phyloP scores from a whole-genome alignment of 2,888 invertebrate species.

The Trilocha varians region DNA sequence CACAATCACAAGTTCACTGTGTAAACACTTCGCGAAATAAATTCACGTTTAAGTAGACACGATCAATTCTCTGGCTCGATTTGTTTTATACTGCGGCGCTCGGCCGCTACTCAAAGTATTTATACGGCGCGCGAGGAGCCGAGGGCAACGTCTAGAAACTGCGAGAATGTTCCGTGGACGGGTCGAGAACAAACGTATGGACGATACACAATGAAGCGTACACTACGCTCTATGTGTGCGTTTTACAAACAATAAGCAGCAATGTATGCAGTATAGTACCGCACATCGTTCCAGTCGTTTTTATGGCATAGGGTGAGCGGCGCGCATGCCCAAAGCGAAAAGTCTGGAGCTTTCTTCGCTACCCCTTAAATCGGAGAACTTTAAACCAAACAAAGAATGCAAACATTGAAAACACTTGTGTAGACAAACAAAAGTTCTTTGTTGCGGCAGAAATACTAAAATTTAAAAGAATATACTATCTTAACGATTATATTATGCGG shows the following conservation, averaged over 20 bases:
- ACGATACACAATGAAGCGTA: neutral
- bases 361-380: constrained; percentile 10
- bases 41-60: constrained; percentile 26
- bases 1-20: constrained; percentile 39
- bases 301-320: constrained; percentile 1
- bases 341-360: constrained; percentile 19
- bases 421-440: neutral
- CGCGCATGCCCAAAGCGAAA: constrained; percentile 15
- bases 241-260: constrained; percentile 9
- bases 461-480: neutral
- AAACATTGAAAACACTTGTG: neutral
- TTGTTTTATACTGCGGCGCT: constrained; percentile 52
- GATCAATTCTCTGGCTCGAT: constrained; percentile 35
- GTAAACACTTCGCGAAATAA: constrained; percentile 14
- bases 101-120: constrained; percentile 34
- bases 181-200: constrained; percentile 20
- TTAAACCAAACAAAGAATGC: too few relatives aligned
- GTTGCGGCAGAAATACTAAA: neutral
- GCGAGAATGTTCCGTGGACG: constrained; percentile 20
- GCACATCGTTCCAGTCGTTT: constrained; percentile 3
- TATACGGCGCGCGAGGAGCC: constrained; percentile 43
- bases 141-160: constrained; percentile 44
- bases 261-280: constrained; percentile 11
- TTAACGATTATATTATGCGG: neutral
- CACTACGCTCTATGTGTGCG: neutral